Evolutionary conservation across 2,888 invertebrate genomes (phyloP), one percentile per base, ranked within the genome.

Genomic region (Fragum fragum): DNA sequence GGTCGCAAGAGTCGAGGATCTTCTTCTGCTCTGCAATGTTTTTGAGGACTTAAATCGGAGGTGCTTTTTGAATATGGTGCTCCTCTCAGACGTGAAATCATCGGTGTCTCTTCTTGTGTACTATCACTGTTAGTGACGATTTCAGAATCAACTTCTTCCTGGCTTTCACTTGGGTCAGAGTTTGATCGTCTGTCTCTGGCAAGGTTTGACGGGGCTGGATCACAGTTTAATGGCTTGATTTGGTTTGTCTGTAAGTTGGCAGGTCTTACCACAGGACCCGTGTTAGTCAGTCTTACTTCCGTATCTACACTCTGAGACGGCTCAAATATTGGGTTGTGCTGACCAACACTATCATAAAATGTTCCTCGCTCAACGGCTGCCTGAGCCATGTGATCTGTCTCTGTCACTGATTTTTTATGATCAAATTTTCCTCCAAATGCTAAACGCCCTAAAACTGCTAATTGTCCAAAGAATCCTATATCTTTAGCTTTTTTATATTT

Each of bases 221-320:
- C 83, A 18, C 71, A 55, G 29, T 42, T 74, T 9, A 36, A 61
- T 21, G 61, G 68, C 39, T 72, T 74, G 28, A 47, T 26, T 32
- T 82, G 78, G 57, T 83, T 74, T 18, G 82, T 72, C 28, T 81
- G 81, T 21, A 88, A 79, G 71, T 76, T 83, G 18, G 88, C 76
- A 14, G 90, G 90, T 29, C 89, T 73, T 2, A 88, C 88, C 9
- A 88, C 81, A 18, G 89, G 76, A 14, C 85, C 83, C 18, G 91
- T 91, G 73, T 92, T 92, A 29, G 90, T 89, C 28, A 93, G 68
- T 42, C 88, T 78, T 0, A 93, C 91, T 73, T 93, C 92, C 11
- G 93, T 93, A 29, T 89, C 86, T 14, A 90, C 77, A 6, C 84
- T 85, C 32, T 83, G 82, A 23, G 85, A 79, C 23, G 85, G 83